These are phyloP conservation scores for Hippoglossus hippoglossus DNA, from an alignment of 2,797 vertebrate genomes.

Conservation along the genomic window DNA sequence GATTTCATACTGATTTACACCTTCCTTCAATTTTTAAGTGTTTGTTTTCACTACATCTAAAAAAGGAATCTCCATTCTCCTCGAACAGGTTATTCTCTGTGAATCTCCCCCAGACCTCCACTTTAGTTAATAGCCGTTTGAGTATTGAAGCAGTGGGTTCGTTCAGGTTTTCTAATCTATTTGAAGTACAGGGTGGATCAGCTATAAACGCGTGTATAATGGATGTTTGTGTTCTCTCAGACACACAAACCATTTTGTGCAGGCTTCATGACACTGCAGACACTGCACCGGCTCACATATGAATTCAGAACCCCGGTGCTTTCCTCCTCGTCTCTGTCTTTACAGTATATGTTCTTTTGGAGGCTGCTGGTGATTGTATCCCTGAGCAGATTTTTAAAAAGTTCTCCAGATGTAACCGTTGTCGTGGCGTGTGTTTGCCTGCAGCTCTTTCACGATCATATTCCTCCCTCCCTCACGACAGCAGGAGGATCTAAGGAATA, in stretches of 20 bases:
- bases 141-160: slow-evolving; percentile 6
- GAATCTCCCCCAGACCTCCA: slow-evolving; percentile 10
- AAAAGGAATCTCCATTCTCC: neutral
- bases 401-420: neutral
- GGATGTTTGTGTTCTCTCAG: neutral
- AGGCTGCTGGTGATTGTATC: neutral
- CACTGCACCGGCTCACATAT: neutral
- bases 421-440: neutral
- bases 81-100: neutral
- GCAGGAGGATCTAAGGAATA: neutral
- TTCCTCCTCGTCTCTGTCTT: neutral
- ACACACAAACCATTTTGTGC: slow-evolving; percentile 11
- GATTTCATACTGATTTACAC: no score
- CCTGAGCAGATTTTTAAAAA: neutral
- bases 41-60: neutral
- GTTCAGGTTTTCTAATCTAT: neutral
- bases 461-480: neutral
- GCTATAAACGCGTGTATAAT: slow-evolving; percentile 8
- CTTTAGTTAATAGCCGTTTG: slow-evolving; percentile 5
- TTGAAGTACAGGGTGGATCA: neutral
- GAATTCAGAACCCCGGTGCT: slow-evolving; percentile 19
- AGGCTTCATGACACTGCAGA: neutral
- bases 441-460: neutral
- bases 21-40: neutral
- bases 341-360: neutral